Conservation (phyloP, 2,113 vertebrate species). For the Athene cunicularia region DNA sequence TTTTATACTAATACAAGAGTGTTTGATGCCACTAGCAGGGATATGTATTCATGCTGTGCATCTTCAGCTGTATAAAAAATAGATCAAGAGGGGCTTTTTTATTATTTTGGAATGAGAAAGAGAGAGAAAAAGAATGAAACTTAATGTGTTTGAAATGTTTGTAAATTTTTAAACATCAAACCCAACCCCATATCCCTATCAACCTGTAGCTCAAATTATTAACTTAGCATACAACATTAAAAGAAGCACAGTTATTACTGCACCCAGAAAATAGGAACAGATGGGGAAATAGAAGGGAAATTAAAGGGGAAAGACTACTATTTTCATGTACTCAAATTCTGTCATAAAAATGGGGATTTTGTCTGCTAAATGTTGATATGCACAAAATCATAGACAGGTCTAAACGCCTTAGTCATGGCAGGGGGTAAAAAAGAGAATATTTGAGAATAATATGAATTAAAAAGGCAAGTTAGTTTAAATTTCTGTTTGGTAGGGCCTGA, state of each 20-base stretch:
- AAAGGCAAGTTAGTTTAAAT: conserved; percentile 85
- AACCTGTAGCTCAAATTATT: conserved; percentile 49
- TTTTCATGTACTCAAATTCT: conserved; percentile 1
- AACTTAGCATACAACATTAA: conserved; percentile 11
- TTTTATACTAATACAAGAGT: neutral
- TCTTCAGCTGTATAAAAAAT: conserved; percentile 34
- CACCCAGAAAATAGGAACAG: neutral
- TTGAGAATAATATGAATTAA: conserved; percentile 83
- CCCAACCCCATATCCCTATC: neutral
- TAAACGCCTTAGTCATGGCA: conserved; percentile 73
- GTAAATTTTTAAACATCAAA: conserved; percentile 60
- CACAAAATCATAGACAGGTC: conserved; percentile 45
- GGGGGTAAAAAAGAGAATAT: conserved; percentile 73
- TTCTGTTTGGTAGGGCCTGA: conserved; percentile 85
- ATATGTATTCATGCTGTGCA: neutral
- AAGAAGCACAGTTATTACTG: neutral
- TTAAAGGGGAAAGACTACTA: conserved; percentile 1
- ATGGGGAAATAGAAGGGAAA: neutral
- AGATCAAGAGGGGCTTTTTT: neutral
- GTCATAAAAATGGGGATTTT: conserved; percentile 49
- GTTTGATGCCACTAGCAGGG: neutral
- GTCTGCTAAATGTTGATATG: conserved; percentile 52
- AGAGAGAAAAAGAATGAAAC: neutral
- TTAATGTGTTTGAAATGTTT: conserved; percentile 39
- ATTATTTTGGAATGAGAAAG: conserved; percentile 5